Base-by-base conservation (phyloP, 2,797 vertebrate genomes). In the Scomberomorus guttatus region DNA sequence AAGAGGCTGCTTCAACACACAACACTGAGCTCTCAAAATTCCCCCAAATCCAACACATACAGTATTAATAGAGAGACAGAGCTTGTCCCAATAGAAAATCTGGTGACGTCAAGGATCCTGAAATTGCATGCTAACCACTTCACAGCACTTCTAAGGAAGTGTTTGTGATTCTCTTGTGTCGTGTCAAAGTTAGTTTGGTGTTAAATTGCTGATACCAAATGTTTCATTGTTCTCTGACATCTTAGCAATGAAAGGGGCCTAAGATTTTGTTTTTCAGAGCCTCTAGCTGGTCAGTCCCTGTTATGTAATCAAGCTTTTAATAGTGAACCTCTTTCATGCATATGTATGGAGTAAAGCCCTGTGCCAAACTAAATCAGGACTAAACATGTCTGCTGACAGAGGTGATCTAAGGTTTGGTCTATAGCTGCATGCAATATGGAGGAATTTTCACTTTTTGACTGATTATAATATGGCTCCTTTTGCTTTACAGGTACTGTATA, bases 281-380 rank as follows among this genome's bases (percentile, higher is more conserved):
- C 84, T 67, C 79, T 14, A 65, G 86, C 68, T 58, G 39, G 80
- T 89, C 73, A 71, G 73, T 56, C 57, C 75, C 20, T 51, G 39
- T 93, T 89, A 91, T 84, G 71, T 84, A 89, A 92, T 79, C 29
- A 29, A 11, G 39, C 12, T 72, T 87, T 83, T 50, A 63, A 81
- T 78, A 86, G 79, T 79, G 77, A 79, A 68, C 25, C 50, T 73
- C 84, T 83, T 89, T 89, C 79, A 86, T 88, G 24, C 52, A 62
- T 62, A 42, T 7, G 3, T 82, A 74, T 62, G 66, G 60, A 73
- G 22, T 13, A 37, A 75, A 75, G 60, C 78, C 50, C 18, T 79
- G 73, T 59, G 72, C 51, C 57, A 14, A 37, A 48, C 22, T 52
- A 29, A 71, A 14, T 70, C 20, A 9, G 25, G 42, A 69, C 72